Evolutionary conservation across 2,888 invertebrate genomes (phyloP).

Genomic region (Tanaodytes sp.): DNA sequence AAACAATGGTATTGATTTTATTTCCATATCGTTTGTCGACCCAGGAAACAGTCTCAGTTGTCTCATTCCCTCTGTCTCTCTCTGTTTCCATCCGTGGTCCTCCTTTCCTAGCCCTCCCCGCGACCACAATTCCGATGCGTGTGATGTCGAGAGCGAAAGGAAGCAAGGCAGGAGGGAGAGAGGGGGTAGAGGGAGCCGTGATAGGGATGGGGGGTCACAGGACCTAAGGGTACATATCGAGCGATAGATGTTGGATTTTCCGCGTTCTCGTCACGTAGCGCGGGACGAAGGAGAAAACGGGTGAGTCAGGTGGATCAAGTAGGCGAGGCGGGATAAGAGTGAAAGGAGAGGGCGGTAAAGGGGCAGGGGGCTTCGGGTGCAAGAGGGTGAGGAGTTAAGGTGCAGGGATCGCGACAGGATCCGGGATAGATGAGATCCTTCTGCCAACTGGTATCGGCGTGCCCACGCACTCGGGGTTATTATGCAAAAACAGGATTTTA

Average conservation of each 20-base stretch:
- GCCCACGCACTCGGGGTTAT: constrained; percentile 56
- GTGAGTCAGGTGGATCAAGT: constrained; percentile 54
- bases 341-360: constrained; percentile 41
- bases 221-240: constrained; percentile 69
- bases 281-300: constrained; percentile 51
- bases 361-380: constrained; percentile 27
- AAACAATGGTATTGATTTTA: constrained; percentile 73
- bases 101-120: constrained; percentile 12
- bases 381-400: too few species aligned
- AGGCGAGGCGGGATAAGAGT: constrained; percentile 20
- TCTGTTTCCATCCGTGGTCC: constrained; percentile 34
- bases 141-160: constrained; percentile 53
- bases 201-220: constrained; percentile 29
- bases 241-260: constrained; percentile 69
- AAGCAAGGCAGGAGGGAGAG: constrained; percentile 21
- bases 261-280: constrained; percentile 71
- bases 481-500: constrained; percentile 56
- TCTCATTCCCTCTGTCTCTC: constrained; percentile 19
- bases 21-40: constrained; percentile 67
- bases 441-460: constrained; percentile 41
- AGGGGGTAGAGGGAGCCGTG: too few species aligned
- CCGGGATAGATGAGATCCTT: constrained; percentile 45
- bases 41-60: constrained; percentile 46
- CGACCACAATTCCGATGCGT: constrained; percentile 44
- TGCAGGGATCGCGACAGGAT: too few species aligned